Evolutionary conservation across 2,113 vertebrate species (phyloP).

Genomic region (Scytalopus superciliaris): DNA sequence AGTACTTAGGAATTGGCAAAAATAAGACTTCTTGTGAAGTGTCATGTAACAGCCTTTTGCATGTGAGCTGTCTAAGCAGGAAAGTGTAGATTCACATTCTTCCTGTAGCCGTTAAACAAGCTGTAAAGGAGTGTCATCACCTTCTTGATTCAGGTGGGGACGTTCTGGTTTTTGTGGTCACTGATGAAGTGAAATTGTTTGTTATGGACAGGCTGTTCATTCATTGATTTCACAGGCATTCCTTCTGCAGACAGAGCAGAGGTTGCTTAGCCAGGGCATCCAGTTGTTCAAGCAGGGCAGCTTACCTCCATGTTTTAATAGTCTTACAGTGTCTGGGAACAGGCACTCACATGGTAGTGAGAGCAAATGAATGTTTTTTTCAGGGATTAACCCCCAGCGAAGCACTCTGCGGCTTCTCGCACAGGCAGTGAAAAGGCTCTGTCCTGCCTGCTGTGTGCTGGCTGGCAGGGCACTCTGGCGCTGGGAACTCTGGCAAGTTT

Average conservation of each 20-base stretch:
- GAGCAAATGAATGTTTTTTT: neutral
- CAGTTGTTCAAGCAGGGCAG: neutral
- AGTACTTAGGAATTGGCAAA: neutral
- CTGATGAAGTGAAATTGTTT: neutral
- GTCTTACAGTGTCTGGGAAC: neutral
- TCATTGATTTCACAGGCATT: neutral
- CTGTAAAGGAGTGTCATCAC: neutral
- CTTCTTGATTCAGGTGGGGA: neutral
- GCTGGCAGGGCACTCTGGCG: neutral
- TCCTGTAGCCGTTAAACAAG: neutral
- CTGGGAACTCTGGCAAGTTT: neutral
- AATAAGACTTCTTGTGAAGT: neutral
- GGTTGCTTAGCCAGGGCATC: neutral
- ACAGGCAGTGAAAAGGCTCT: neutral
- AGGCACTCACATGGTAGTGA: neutral
- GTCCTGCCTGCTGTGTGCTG: neutral
- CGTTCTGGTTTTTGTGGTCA: neutral
- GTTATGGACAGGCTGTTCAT: accelerated
- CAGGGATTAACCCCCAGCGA: neutral
- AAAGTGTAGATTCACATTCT: neutral
- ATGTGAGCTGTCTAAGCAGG: neutral
- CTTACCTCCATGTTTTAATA: neutral
- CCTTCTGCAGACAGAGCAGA: neutral
- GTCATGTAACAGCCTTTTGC: neutral
- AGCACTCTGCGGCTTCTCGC: neutral